Evolutionary conservation across 2,797 vertebrate species (phyloP).

Genomic region (Rhinichthys osculus): DNA sequence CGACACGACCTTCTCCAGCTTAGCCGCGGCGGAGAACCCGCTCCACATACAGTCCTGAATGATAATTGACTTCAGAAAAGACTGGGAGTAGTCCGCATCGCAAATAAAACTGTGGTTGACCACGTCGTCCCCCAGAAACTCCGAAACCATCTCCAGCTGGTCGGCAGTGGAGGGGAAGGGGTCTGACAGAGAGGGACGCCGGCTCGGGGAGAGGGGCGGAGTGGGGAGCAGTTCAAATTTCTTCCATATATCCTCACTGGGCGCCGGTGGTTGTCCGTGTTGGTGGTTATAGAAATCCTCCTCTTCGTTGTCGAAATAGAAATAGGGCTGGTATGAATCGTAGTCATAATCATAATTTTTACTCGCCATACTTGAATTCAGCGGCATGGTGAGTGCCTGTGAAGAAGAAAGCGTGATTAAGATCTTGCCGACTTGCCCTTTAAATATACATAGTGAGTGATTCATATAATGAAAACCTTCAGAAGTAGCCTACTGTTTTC

Average conservation of each 20-base stretch:
- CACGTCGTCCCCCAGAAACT: constrained; percentile 86
- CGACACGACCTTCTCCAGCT: constrained; percentile 86
- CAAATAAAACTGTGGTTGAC: constrained; percentile 89
- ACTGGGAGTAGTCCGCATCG: constrained; percentile 80
- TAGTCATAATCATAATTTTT: constrained; percentile 88
- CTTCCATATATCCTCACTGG: constrained; percentile 95
- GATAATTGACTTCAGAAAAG: constrained; percentile 87
- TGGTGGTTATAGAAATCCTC: constrained; percentile 89
- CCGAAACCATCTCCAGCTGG: constrained; percentile 87
- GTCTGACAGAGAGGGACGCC: constrained; percentile 77
- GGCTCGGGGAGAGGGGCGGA: constrained; percentile 86
- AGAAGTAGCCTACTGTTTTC: neutral
- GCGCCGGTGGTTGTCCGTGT: constrained; percentile 84
- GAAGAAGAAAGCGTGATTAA: neutral
- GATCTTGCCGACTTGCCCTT: neutral
- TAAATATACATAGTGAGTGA: constrained; percentile 2
- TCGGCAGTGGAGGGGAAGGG: constrained; percentile 81
- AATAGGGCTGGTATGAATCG: constrained; percentile 85
- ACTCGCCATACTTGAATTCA: constrained; percentile 77
- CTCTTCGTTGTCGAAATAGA: constrained; percentile 86
- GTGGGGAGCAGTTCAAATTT: constrained; percentile 92
- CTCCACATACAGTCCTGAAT: constrained; percentile 98
- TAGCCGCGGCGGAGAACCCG: constrained; percentile 86
- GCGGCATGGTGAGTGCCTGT: constrained; percentile 77
- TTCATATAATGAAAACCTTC: neutral